Evolutionary conservation across 2,113 vertebrate genomes (phyloP).

Genomic region (Motacilla tschutschensis): DNA sequence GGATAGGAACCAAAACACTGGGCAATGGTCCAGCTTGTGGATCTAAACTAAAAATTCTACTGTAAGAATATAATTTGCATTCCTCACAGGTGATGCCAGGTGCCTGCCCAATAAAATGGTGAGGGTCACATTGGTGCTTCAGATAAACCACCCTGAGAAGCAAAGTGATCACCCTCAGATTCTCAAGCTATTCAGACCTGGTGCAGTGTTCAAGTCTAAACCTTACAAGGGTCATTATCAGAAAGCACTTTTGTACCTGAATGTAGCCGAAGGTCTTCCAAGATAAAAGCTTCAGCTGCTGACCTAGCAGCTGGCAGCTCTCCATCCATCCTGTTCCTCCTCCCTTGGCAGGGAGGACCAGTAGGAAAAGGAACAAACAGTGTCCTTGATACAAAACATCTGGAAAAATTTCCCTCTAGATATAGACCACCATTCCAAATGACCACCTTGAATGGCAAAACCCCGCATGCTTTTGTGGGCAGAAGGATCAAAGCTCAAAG

Average conservation of each 20-base stretch:
- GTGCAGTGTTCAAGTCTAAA: background rate
- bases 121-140: background rate
- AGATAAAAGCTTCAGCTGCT: slow-evolving; percentile 4
- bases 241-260: background rate
- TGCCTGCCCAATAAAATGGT: background rate
- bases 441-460: background rate
- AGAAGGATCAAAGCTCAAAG: background rate
- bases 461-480: background rate
- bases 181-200: background rate
- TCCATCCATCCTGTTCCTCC: background rate
- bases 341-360: background rate
- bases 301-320: background rate
- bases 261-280: background rate
- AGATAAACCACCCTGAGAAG: background rate
- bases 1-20: background rate
- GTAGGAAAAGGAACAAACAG: background rate
- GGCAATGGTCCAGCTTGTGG: background rate
- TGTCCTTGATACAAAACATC: background rate
- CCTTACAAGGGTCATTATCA: background rate
- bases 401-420: background rate
- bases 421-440: accelerated
- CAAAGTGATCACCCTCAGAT: background rate
- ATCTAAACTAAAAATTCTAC: background rate
- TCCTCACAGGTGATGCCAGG: background rate
- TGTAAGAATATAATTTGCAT: background rate